Percentiles rank a stretch among this genome's conserved stretches.
Evolutionary conservation across 2,113 vertebrate genomes (phyloP).

Genomic region (Myodes glareolus): DNA sequence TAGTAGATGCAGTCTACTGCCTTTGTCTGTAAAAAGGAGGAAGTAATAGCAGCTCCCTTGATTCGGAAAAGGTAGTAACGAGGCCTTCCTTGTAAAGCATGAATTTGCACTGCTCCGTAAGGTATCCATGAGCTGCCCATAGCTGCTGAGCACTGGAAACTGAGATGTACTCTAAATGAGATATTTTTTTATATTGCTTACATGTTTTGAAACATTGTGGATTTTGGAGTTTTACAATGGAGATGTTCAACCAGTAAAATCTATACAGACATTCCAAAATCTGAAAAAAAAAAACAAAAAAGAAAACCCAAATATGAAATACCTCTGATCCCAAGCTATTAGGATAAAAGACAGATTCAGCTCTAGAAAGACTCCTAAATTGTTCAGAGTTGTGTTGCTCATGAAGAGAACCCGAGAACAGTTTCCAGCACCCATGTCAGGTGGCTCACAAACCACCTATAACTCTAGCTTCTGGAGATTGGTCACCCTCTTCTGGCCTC

Average conservation of each 20-base stretch:
- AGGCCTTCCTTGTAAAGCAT: background rate
- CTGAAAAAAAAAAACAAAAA: too few relatives aligned
- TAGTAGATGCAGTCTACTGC: background rate
- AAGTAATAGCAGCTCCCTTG: background rate
- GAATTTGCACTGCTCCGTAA: background rate
- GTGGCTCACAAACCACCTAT: background rate
- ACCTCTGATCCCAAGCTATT: background rate
- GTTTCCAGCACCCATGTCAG: background rate
- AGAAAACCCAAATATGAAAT: background rate
- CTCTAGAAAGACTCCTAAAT: background rate
- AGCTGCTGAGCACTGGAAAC: background rate
- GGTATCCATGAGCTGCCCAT: fast-evolving
- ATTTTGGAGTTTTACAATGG: background rate
- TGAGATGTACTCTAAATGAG: background rate
- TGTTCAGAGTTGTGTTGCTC: background rate
- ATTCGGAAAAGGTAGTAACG: background rate
- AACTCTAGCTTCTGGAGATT: background rate
- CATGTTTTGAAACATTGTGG: background rate
- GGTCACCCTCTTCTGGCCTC: background rate
- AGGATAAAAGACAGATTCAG: background rate
- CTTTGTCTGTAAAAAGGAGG: background rate
- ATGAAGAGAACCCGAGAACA: background rate
- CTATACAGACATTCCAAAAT: background rate
- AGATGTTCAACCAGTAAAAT: background rate
- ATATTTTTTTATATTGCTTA: background rate